Conservation (phyloP, 2,797 vertebrate species). For the Allobates femoralis region DNA sequence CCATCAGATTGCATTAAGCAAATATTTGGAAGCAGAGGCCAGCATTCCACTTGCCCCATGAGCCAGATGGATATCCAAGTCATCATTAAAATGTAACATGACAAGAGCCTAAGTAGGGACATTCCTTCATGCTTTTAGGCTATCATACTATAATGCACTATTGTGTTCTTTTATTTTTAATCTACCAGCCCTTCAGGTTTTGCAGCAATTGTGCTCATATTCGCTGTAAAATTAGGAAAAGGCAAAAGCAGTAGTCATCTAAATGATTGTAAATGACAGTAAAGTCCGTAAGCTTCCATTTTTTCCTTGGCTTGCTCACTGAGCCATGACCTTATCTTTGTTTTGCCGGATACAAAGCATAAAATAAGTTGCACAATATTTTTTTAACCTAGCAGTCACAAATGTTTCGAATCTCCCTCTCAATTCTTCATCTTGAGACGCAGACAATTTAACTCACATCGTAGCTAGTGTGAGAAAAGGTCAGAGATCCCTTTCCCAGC, state of each 20-base stretch:
- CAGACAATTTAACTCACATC: slow-evolving; percentile 55
- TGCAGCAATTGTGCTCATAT: not conserved
- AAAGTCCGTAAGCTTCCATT: slow-evolving; percentile 4
- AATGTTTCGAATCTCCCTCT: slow-evolving; percentile 47
- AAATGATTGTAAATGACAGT: not conserved
- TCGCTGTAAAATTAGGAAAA: slow-evolving; percentile 1
- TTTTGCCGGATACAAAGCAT: slow-evolving; percentile 9
- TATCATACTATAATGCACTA: not conserved
- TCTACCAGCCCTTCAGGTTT: not conserved
- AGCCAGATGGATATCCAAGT: not conserved
- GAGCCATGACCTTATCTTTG: slow-evolving; percentile 49
- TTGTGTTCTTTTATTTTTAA: not conserved
- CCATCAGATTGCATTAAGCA: not conserved
- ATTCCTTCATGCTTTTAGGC: not conserved
- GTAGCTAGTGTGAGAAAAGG: slow-evolving; percentile 53
- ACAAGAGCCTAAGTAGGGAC: not conserved
- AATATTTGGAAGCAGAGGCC: not conserved
- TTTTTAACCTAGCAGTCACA: slow-evolving; percentile 48
- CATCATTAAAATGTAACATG: not conserved
- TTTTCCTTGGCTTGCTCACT: slow-evolving; percentile 33
- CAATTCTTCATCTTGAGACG: slow-evolving; percentile 37
- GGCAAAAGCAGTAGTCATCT: not conserved
- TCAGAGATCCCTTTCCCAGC: slow-evolving; percentile 48
- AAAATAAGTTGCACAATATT: slow-evolving; percentile 3
- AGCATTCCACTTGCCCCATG: not conserved